A percentile compares a stretch with the other conserved stretches of the same genome.
phyloP scores from a whole-genome alignment of 2,888 invertebrate species.

The Dryobotodes eremita region DNA sequence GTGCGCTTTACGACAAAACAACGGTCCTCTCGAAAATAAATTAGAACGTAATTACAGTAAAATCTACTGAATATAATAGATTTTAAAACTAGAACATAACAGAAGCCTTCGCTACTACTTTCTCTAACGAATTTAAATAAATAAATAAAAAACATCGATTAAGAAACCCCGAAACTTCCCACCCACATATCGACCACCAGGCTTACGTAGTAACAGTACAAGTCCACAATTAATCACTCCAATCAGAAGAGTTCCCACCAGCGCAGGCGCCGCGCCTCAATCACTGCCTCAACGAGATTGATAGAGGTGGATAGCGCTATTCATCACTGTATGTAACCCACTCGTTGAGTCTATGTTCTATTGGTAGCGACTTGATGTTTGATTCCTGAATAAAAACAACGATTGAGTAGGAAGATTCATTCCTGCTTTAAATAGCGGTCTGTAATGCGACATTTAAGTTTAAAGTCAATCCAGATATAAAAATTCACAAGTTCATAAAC shows the following conservation, averaged over 20 bases:
- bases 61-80: too few species aligned
- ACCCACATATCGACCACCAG: conserved; percentile 65
- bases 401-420: background rate
- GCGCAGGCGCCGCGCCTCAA: conserved; percentile 74
- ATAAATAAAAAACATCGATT: conserved; percentile 33
- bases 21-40: too few species aligned
- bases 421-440: background rate
- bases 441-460: background rate
- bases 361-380: conserved; percentile 27
- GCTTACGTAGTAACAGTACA: conserved; percentile 60
- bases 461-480: background rate
- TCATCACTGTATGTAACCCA: conserved; percentile 67
- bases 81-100: background rate
- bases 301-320: conserved; percentile 76
- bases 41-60: too few species aligned
- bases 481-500: background rate
- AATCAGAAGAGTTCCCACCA: conserved; percentile 74
- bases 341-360: conserved; percentile 36
- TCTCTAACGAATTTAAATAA: conserved; percentile 11
- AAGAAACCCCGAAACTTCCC: conserved; percentile 40
- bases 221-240: conserved; percentile 73
- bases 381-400: conserved; percentile 17
- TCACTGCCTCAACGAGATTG: conserved; percentile 72
- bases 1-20: background rate
- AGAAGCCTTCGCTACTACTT: conserved; percentile 19